Conservation (phyloP, 2,888 invertebrate genomes). For the Macrophya annulata region DNA sequence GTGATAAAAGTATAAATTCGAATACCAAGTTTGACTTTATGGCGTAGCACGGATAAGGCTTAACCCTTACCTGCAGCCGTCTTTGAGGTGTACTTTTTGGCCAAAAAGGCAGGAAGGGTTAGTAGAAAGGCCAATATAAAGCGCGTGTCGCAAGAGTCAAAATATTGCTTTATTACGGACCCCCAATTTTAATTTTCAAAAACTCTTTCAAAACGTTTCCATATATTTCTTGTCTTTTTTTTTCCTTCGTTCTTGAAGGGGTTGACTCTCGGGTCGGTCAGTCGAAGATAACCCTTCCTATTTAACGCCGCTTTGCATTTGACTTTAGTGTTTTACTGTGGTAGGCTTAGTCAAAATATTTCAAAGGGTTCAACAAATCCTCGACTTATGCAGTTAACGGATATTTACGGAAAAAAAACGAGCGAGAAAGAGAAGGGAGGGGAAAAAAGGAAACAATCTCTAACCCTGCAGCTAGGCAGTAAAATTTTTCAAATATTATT, state of each 20-base stretch:
- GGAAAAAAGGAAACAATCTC: neutral
- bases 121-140: neutral
- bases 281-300: constrained; percentile 43
- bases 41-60: constrained; percentile 63
- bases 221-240: constrained; percentile 48
- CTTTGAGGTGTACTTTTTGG: constrained; percentile 26
- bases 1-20: constrained; percentile 73
- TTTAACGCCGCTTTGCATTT: constrained; percentile 62
- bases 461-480: neutral
- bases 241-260: constrained; percentile 62
- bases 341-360: constrained; percentile 16
- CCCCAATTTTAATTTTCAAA: constrained; percentile 64
- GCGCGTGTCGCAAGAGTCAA: constrained; percentile 67
- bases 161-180: constrained; percentile 77
- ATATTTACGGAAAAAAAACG: constrained; percentile 19
- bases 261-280: constrained; percentile 59
- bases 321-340: constrained; percentile 70
- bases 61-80: constrained; percentile 69
- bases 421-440: neutral
- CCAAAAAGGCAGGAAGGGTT: constrained; percentile 67
- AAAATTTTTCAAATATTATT: constrained; percentile 48
- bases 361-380: constrained; percentile 57
- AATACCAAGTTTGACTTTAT: constrained; percentile 66
- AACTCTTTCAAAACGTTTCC: constrained; percentile 59
- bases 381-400: constrained; percentile 56